Evolutionary conservation across 37 sponge, comb jelly and placozoan species (phyloP), one percentile per base, ranked within the genome.

Genomic region (Axinella damicornis): DNA sequence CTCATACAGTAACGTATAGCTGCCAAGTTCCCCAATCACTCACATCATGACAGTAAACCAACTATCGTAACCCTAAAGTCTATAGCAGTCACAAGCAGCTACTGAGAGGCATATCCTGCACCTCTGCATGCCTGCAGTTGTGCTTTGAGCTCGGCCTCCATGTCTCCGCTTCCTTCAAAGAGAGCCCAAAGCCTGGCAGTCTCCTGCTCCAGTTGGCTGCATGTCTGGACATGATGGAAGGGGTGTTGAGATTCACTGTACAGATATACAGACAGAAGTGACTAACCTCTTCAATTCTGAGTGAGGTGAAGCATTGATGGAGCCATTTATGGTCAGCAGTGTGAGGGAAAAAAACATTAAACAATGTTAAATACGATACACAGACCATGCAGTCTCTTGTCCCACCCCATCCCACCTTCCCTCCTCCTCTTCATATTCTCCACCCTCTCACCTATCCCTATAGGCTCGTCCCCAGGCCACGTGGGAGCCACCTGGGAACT

Each of bases 241-340:
- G n/a, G n/a, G n/a, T n/a, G n/a, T n/a, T n/a, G n/a, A n/a, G n/a
- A n/a, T n/a, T n/a, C n/a, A 40, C 21, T 22, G 17, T 21, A 38
- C 72, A 12, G 11, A 6, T 34, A 57, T 2, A 39, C 24, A 25
- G 15, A 19, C 9, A 9, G n/a, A 60, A 18, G 2, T 58, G 21
- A 39, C 67, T 67, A 53, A 85, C 85, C 69, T 66, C 39, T 53
- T 39, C 35, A 17, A 85, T 71, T 38, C 85, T 85, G 59, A 30
- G 39, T 5, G 15, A 2, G 27, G 24, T 14, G 20, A 24, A 31
- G 35, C 2, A 68, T 27, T 6, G 5, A 31, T n/a, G n/a, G n/a
- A n/a, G n/a, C n/a, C n/a, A n/a, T n/a, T n/a, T n/a, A n/a, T n/a
- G n/a, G n/a, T n/a, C n/a, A 68, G 31, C 35, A 18, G 4, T 34